These are phyloP conservation scores for Bujurquina vittata DNA, from an alignment of 2,113 vertebrate genomes.

Conservation along the genomic window DNA sequence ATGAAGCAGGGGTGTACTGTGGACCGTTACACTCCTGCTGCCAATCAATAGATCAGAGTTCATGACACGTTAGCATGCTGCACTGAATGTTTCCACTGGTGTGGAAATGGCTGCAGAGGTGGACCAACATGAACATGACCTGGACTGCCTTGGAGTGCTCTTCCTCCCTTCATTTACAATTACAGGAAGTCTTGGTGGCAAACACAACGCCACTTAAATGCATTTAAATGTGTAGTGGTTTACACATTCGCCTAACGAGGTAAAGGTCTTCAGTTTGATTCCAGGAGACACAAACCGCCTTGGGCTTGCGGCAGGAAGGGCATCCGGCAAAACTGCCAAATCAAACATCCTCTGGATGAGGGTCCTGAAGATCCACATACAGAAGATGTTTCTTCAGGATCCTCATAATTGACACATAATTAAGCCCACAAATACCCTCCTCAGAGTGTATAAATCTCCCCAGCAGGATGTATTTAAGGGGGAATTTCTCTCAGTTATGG, in stretches of 20 bases:
- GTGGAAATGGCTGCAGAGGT: too few relatives aligned
- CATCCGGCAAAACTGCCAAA: not conserved
- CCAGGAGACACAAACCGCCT: not conserved
- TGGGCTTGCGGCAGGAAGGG: not conserved
- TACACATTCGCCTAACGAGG: not conserved
- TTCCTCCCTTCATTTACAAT: too few relatives aligned
- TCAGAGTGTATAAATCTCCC: not conserved
- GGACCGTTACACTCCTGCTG: too few relatives aligned
- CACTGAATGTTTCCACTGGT: too few relatives aligned
- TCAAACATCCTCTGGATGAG: too few relatives aligned
- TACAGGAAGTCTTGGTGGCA: too few relatives aligned
- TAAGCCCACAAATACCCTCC: not conserved
- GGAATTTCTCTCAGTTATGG: not conserved
- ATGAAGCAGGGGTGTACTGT: too few relatives aligned
- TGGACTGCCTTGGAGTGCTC: too few relatives aligned
- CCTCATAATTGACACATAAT: not conserved
- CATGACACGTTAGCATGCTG: too few relatives aligned
- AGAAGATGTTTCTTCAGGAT: not conserved
- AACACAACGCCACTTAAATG: not conserved
- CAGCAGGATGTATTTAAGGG: accelerated
- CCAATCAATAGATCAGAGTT: too few relatives aligned
- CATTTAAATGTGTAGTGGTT: not conserved
- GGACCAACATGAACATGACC: too few relatives aligned
- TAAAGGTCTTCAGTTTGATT: not conserved
- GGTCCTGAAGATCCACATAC: too few relatives aligned